Base-by-base conservation (phyloP, 2,113 vertebrate genomes). In the Saccopteryx bilineata region DNA sequence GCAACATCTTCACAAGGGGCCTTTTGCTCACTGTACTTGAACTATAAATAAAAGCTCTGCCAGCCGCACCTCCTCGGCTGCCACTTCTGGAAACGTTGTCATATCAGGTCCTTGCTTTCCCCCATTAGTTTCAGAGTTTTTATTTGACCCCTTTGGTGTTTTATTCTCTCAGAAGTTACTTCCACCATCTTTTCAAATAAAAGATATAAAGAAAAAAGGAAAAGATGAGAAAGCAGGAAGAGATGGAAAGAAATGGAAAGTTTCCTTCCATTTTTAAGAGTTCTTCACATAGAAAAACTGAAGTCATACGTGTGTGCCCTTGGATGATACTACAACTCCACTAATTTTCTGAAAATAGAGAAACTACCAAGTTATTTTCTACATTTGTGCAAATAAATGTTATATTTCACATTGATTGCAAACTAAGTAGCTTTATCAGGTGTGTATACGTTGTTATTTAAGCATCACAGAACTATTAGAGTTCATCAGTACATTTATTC, bases 81-180 rank as follows among this genome's bases (percentile, higher is more conserved):
- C 58, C 72, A 65, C 17, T 39, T 65, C 65, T 80, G 33, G 69
- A 90, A 84, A 54, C 56, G 18, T 68, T 58, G 5, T 23, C 61
- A 82, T 23, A 33, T 58, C 26, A 15, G 1, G 12, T 19, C 19
- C 56, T 72, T 5, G 7, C 15, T 28, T 60, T 74, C 23, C 46
- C 46, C 12, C 50, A 52, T 39, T 63, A 54, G 15, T 60, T 79
- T 78, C 61, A 78, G n/a, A 21, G 58, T 0, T 0, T 96, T 6
- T 71, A 52, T 84, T 17, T 18, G 84, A 71, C 61, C 96, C 54
- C 95, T 98, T 93, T 82, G 50, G 4, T 66, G 19, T 97, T 96
- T 94, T 95, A 97, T 95, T 97, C 96, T 93, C 96, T 98, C 93
- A 96, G 93, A 97, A 98, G 91, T 94, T 94, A 93, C 79, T 93